phyloP scores from a whole-genome alignment of 2,888 invertebrate genomes.

The Tipula helvola region DNA sequence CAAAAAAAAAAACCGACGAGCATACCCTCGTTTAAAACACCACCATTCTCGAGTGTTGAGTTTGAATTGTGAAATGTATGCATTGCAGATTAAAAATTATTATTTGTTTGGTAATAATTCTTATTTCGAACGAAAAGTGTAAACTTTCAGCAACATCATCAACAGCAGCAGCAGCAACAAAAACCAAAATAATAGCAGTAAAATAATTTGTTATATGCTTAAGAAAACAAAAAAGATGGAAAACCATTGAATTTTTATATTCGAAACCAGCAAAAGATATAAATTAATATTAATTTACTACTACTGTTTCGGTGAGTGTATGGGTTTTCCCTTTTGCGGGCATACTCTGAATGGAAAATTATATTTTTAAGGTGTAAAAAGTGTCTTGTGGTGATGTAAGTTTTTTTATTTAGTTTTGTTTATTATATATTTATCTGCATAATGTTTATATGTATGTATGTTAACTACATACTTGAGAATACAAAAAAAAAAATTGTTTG shows the following conservation, averaged over 20 bases:
- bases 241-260: not conserved
- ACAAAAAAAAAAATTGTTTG: not conserved
- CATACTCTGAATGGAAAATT: not conserved
- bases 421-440: not conserved
- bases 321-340: not conserved
- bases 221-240: not conserved
- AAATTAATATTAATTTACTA: not conserved
- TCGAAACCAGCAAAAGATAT: not conserved
- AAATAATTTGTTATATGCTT: not conserved
- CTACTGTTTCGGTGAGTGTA: not conserved
- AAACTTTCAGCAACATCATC: not conserved
- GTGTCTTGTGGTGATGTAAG: not conserved
- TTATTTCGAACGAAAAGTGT: not conserved
- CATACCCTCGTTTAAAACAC: not conserved
- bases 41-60: not conserved
- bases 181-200: not conserved
- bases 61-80: not conserved
- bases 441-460: not conserved
- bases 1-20: not conserved
- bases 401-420: not conserved
- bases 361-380: not conserved
- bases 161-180: not conserved
- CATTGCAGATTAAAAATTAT: constrained; percentile 4
- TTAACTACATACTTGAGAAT: not conserved
- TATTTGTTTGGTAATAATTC: not conserved